These are phyloP conservation scores for Choristoneura rosaceana DNA, from an alignment of 2,888 invertebrate species.

Conservation along the genomic window DNA sequence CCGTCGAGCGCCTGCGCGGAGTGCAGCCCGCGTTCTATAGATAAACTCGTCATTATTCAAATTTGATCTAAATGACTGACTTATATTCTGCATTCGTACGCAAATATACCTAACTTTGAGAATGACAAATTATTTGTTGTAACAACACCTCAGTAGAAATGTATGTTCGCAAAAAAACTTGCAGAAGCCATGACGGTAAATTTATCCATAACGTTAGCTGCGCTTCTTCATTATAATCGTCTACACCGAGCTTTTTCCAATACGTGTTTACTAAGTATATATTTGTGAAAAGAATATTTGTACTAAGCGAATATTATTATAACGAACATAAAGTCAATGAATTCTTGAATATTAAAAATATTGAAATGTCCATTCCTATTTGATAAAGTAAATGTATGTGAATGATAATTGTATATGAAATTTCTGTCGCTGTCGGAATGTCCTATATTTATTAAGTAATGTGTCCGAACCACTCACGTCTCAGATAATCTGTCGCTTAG, in stretches of 20 bases:
- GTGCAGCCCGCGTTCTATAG: constrained; percentile 48
- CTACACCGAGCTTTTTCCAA: constrained; percentile 44
- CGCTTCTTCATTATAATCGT: constrained; percentile 36
- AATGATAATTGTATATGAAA: constrained; percentile 53
- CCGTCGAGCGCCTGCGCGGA: constrained; percentile 38
- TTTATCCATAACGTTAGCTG: constrained; percentile 37
- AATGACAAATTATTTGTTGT: background rate
- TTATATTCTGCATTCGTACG: background rate
- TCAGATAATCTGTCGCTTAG: constrained; percentile 37
- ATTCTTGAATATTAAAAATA: constrained; percentile 53
- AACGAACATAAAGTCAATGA: constrained; percentile 62
- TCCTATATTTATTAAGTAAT: constrained; percentile 64
- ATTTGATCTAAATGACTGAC: background rate
- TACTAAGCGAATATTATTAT: constrained; percentile 58
- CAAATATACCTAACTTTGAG: background rate
- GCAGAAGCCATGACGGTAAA: constrained; percentile 10
- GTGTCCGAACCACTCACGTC: constrained; percentile 64
- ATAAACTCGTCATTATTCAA: constrained; percentile 34
- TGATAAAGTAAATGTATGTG: constrained; percentile 55
- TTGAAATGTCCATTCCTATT: constrained; percentile 70
- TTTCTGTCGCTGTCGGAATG: constrained; percentile 71
- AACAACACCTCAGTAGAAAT: background rate
- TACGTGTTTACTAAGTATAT: constrained; percentile 51
- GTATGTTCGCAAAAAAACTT: background rate
- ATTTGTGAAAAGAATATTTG: constrained; percentile 59